These are phyloP conservation scores for Netelia fuscicornis DNA, from an alignment of 2,888 invertebrate genomes.

Conservation along the genomic window DNA sequence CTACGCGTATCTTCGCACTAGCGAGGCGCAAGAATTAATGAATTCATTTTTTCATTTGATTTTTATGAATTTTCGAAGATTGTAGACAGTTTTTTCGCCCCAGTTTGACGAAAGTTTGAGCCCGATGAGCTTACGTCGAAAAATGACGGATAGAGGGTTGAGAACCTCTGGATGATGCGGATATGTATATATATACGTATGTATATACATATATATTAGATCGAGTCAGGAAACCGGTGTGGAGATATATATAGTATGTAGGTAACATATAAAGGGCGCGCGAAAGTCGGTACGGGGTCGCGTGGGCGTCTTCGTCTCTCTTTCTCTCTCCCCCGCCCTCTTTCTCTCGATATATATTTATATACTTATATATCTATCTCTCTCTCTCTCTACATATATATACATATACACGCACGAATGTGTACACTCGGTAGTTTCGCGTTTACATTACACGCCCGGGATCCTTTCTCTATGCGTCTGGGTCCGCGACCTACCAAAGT, in stretches of 20 bases:
- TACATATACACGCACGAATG: neutral
- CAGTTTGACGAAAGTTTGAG: too few relatives aligned
- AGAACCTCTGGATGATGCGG: conserved; percentile 47
- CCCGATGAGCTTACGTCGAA: neutral
- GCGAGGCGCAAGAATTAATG: too few relatives aligned
- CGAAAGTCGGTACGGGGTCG: conserved; percentile 58
- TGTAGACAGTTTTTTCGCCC: neutral
- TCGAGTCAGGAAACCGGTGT: conserved; percentile 59
- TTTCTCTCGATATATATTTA: neutral
- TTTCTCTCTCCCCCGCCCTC: neutral
- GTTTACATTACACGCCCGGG: conserved; percentile 14
- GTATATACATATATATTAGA: conserved; percentile 16
- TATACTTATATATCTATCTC: neutral
- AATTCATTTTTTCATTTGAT: neutral
- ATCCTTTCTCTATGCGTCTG: conserved; percentile 34
- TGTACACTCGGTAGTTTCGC: conserved; percentile 49
- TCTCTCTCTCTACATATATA: conserved; percentile 1
- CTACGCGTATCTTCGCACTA: too few relatives aligned
- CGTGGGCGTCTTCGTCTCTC: conserved; percentile 49
- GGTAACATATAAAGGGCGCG: conserved; percentile 60
- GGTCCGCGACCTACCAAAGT: conserved; percentile 23
- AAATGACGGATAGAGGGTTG: conserved; percentile 45
- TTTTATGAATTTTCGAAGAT: neutral
- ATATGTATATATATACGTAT: neutral
- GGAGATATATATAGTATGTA: conserved; percentile 21